These are phyloP conservation scores for Plectrocnemia conspersa DNA, from an alignment of 1,140 invertebrate genomes.

Conservation along the genomic window DNA sequence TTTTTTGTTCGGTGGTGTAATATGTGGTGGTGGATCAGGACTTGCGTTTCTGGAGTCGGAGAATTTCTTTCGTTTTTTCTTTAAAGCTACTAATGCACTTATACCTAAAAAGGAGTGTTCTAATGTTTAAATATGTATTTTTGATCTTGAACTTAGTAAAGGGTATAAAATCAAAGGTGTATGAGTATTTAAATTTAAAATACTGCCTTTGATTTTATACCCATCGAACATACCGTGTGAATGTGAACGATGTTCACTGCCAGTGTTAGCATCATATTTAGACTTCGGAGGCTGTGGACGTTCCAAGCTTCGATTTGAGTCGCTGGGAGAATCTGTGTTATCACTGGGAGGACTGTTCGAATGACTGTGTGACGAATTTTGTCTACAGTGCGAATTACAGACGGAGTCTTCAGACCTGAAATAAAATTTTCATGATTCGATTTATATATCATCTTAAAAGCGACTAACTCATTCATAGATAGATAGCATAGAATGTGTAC, in stretches of 20 bases:
- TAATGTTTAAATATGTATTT: neutral
- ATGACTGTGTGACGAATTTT: constrained; percentile 41
- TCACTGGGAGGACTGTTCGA: constrained; percentile 40
- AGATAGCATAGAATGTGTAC: no score
- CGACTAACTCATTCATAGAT: no score
- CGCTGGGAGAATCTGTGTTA: constrained; percentile 41
- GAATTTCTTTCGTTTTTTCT: constrained; percentile 74
- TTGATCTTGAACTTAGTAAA: neutral
- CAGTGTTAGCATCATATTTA: constrained; percentile 24
- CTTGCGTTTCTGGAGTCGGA: constrained; percentile 67
- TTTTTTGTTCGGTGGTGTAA: constrained; percentile 40
- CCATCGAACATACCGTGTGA: constrained; percentile 30
- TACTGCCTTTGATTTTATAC: neutral
- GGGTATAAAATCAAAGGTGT: neutral
- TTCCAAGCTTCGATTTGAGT: constrained; percentile 50
- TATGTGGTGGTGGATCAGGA: constrained; percentile 49
- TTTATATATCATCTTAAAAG: neutral
- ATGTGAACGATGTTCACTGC: constrained; percentile 25
- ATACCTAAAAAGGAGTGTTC: constrained; percentile 39
- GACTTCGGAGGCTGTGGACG: constrained; percentile 30
- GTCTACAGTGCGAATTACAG: constrained; percentile 60
- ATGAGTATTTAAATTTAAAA: neutral
- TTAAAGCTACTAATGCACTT: constrained; percentile 63
- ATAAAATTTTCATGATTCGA: constrained; percentile 2
- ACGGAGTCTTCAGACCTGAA: constrained; percentile 78